phyloP scores from a whole-genome alignment of 2,888 invertebrate genomes.

The Odontomyia ornata region DNA sequence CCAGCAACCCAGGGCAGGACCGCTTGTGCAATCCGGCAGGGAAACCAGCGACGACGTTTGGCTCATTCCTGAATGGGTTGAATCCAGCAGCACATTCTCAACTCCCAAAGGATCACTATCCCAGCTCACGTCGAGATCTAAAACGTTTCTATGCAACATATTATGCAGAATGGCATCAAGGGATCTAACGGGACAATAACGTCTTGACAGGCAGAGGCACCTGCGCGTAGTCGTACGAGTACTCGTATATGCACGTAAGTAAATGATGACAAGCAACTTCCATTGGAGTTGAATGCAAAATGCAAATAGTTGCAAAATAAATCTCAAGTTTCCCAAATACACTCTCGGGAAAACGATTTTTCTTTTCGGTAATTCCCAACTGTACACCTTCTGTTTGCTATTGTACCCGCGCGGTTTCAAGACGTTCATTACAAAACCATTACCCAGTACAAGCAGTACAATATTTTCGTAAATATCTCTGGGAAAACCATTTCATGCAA shows the following conservation, averaged over 20 bases:
- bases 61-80: background rate
- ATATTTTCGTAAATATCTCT: background rate
- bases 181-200: slow-evolving; percentile 1
- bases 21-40: background rate
- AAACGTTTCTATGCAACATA: slow-evolving; percentile 4
- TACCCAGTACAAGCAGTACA: background rate
- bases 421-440: background rate
- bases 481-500: background rate
- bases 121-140: background rate
- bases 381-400: background rate
- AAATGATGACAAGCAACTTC: background rate
- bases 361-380: background rate
- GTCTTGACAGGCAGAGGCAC: background rate
- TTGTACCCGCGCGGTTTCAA: background rate
- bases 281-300: background rate
- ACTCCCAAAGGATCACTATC: slow-evolving; percentile 22
- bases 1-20: too few relatives aligned
- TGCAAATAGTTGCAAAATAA: slow-evolving; percentile 13
- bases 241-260: background rate
- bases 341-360: background rate
- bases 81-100: background rate
- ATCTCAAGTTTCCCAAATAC: background rate
- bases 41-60: background rate
- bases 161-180: slow-evolving; percentile 32
- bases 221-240: background rate